A percentile compares a stretch with the other conserved stretches of the same genome.
Conservation (phyloP, 2,888 invertebrate genomes). For the Orthosia incerta region DNA sequence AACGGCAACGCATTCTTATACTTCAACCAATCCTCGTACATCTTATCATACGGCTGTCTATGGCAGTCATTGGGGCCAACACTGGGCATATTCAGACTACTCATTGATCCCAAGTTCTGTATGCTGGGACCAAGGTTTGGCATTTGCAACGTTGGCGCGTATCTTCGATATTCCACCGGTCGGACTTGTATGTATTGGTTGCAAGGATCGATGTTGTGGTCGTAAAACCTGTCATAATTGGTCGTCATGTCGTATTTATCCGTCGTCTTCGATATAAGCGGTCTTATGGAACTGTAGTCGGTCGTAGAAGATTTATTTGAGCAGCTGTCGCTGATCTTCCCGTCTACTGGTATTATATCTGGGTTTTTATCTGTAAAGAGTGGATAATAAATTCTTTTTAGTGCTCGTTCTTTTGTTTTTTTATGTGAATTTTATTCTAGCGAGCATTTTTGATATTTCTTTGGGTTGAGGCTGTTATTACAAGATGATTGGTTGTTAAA, state of each 20-base stretch:
- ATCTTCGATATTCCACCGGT: slow-evolving; percentile 82
- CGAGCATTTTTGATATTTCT: slow-evolving; percentile 16
- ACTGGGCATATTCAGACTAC: slow-evolving; percentile 67
- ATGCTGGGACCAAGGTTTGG: slow-evolving; percentile 79
- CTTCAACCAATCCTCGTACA: slow-evolving; percentile 91
- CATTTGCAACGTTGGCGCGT: slow-evolving; percentile 71
- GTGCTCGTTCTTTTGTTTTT: slow-evolving; percentile 39
- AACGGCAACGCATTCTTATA: slow-evolving; percentile 87
- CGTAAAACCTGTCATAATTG: slow-evolving; percentile 83
- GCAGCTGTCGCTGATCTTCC: slow-evolving; percentile 87
- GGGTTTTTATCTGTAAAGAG: slow-evolving; percentile 87
- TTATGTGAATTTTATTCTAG: slow-evolving; percentile 37
- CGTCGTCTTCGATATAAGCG: slow-evolving; percentile 82
- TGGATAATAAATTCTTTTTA: slow-evolving; percentile 49
- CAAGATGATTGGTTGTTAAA: slow-evolving; percentile 15
- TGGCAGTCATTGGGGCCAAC: too few species aligned
- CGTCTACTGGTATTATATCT: slow-evolving; percentile 88
- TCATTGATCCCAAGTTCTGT: slow-evolving; percentile 76
- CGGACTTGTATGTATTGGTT: slow-evolving; percentile 86
- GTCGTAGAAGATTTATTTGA: slow-evolving; percentile 87
- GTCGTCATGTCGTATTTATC: slow-evolving; percentile 84
- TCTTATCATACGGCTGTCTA: slow-evolving; percentile 83
- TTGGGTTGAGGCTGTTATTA: slow-evolving; percentile 23
- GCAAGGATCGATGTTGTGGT: slow-evolving; percentile 83
- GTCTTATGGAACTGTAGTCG: slow-evolving; percentile 86